Evolutionary conservation across 2,797 vertebrate genomes (phyloP).

Genomic region (Nasua narica): DNA sequence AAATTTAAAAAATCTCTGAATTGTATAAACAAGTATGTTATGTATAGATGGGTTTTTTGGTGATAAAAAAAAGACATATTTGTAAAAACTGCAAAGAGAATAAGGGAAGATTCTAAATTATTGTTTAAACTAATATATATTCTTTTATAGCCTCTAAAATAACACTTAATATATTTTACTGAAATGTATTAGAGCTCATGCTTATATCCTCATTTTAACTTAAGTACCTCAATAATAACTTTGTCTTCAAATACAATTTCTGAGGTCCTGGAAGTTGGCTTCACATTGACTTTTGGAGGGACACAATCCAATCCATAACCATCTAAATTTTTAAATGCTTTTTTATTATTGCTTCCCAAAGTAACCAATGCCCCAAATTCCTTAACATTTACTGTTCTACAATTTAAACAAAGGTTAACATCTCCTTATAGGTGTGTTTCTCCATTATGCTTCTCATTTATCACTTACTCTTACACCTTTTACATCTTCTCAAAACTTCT

Average conservation of each 20-base stretch:
- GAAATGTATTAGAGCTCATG: not conserved
- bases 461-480: not conserved
- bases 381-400: not conserved
- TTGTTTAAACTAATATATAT: not conserved
- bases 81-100: not conserved
- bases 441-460: not conserved
- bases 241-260: not conserved
- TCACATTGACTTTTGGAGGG: not conserved
- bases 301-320: not conserved
- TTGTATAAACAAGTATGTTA: not conserved
- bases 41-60: not conserved
- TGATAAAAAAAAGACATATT: not conserved
- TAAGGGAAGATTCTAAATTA: not conserved
- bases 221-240: not conserved
- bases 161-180: not conserved
- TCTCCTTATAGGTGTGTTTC: not conserved
- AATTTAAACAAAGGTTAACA: not conserved
- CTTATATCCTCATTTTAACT: not conserved
- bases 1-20: not conserved
- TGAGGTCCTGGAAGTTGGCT: not conserved
- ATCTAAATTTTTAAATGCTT: not conserved
- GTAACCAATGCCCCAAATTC: not conserved
- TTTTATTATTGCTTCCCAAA: not conserved
- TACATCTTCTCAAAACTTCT: not conserved
- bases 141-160: not conserved